phyloP scores from a whole-genome alignment of 2,888 invertebrate species.

The Mythimna albipuncta region DNA sequence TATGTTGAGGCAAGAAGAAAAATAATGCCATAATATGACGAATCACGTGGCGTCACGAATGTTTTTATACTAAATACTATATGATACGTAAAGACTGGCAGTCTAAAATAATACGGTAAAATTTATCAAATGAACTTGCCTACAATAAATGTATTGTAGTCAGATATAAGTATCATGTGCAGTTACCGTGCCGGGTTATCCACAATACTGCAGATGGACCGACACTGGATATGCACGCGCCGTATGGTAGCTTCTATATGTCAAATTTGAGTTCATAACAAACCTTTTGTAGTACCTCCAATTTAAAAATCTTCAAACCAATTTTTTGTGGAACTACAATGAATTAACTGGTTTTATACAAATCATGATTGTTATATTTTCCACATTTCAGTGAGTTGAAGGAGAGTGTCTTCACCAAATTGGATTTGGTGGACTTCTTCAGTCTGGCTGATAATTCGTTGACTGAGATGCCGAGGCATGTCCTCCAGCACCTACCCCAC shows the following conservation, averaged over 20 bases:
- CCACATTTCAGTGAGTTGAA: constrained; percentile 92
- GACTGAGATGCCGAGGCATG: constrained; percentile 93
- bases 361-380: constrained; percentile 29
- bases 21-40: constrained; percentile 17
- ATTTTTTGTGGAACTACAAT: background rate
- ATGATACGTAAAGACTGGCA: background rate
- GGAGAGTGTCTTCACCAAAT: constrained; percentile 93
- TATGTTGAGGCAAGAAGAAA: constrained; percentile 29
- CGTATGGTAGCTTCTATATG: background rate
- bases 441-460: constrained; percentile 95
- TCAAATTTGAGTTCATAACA: background rate
- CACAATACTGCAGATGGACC: constrained; percentile 19
- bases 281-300: background rate
- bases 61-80: constrained; percentile 33
- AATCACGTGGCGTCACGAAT: constrained; percentile 22
- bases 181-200: constrained; percentile 49
- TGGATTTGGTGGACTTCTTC: constrained; percentile 93
- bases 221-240: background rate
- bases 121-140: constrained; percentile 35
- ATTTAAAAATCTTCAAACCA: background rate
- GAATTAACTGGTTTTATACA: background rate
- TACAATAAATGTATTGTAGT: constrained; percentile 16
- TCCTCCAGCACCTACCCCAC: constrained; percentile 94
- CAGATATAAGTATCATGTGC: constrained; percentile 40
- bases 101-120: constrained; percentile 14